Base-by-base conservation (phyloP, 2,797 vertebrate genomes). In the Chelon labrosus region DNA sequence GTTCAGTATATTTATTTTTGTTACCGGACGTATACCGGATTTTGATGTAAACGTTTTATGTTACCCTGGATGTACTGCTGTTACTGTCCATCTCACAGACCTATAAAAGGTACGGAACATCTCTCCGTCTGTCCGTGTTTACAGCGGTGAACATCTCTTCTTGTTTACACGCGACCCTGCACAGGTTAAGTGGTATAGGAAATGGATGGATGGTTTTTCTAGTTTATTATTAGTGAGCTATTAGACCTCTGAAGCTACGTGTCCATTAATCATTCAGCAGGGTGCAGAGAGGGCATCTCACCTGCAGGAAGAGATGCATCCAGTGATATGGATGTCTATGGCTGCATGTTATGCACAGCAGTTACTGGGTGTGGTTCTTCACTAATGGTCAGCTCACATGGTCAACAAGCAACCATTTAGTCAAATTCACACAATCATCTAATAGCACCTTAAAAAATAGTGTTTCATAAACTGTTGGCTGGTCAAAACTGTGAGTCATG, bases 181-280 rank as follows among this genome's bases (percentile, higher is more conserved):
- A 55, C 37, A 52, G 65, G 62, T 63, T 80, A 75, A 73, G 57
- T 71, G 60, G 50, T 56, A 19, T 31, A 69, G 46, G 22, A 65
- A 42, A 69, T 46, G 22, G 31, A 67, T 70, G 49, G 56, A 65
- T 75, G 58, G 39, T 59, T 58, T 58, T 51, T 67, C 41, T 37
- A 80, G 58, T 87, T 79, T 85, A 77, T 85, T 79, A 87, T 84
- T 80, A 67, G 69, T 55, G 55, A 72, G 49, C 65, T 81, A 25
- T 70, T 64, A 46, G 58, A 58, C 69, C 13, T 9, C 42, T 65
- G 70, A 38, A 75, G 63, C 60, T 67, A 57, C 62, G 66, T 65
- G 53, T 7, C 35, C 51, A 63, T 88, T 27, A 84, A 87, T 83
- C 57, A 81, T 84, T 82, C 58, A 88, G 66, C 51, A 70, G 20